Percentiles rank a stretch among this genome's conserved stretches.
Conservation (phyloP, 2,797 vertebrate species). For the Spondyliosoma cantharus region DNA sequence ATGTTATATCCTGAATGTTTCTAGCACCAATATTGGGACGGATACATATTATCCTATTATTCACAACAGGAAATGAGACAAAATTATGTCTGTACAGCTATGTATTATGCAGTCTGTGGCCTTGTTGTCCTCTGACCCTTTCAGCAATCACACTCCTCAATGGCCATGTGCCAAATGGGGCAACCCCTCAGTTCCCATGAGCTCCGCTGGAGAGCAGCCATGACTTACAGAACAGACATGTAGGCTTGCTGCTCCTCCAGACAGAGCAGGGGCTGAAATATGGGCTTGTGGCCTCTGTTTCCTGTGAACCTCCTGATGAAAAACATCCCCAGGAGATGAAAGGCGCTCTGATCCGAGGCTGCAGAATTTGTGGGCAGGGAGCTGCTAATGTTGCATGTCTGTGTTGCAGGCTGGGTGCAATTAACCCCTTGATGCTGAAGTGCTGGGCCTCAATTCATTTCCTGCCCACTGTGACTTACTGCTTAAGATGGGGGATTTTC, state of each 20-base stretch:
- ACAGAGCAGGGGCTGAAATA: constrained; percentile 47
- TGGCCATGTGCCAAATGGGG: constrained; percentile 42
- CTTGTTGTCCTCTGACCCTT: constrained; percentile 34
- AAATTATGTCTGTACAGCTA: constrained; percentile 6
- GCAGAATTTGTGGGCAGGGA: constrained; percentile 57
- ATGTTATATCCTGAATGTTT: not conserved
- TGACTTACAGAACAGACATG: constrained; percentile 42
- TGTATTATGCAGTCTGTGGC: constrained; percentile 3
- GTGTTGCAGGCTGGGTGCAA: constrained; percentile 68
- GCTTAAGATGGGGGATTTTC: constrained; percentile 29
- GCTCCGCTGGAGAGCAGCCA: constrained; percentile 57
- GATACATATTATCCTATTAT: not conserved
- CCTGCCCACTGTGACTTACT: constrained; percentile 52
- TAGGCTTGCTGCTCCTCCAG: constrained; percentile 19
- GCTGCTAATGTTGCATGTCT: constrained; percentile 72
- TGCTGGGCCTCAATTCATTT: constrained; percentile 70
- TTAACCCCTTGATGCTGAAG: constrained; percentile 66
- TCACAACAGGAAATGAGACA: constrained; percentile 9
- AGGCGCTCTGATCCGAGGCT: constrained; percentile 54
- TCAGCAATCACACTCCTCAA: constrained; percentile 50
- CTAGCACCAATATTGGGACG: not conserved
- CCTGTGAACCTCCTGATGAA: constrained; percentile 66
- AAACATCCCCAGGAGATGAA: constrained; percentile 77
- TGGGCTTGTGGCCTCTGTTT: constrained; percentile 50
- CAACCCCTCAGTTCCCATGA: constrained; percentile 38